Conservation (phyloP, 2,888 invertebrate genomes). For the Dasypolia templi region DNA sequence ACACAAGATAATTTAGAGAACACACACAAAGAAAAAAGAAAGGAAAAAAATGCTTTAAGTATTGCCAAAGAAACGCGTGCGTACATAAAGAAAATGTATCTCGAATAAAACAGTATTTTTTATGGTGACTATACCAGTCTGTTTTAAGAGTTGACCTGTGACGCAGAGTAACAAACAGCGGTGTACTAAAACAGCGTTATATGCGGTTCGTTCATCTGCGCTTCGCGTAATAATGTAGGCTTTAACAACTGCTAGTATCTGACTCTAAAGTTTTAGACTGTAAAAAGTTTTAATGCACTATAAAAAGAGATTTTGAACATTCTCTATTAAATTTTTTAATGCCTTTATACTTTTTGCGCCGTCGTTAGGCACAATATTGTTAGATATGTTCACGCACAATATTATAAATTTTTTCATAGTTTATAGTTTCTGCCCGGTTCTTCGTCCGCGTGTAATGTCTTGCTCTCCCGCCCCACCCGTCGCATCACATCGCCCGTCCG, state of each 20-base stretch:
- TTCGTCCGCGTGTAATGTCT: no score
- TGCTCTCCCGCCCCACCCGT: no score
- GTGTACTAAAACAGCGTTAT: constrained; percentile 22
- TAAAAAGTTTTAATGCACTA: background rate
- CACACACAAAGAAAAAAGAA: background rate
- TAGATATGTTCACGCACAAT: background rate
- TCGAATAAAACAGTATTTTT: background rate
- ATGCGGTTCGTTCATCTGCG: constrained; percentile 30
- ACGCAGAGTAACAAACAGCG: constrained; percentile 26
- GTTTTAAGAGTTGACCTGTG: background rate
- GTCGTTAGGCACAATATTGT: background rate
- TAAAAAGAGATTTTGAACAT: background rate
- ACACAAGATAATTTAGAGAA: background rate
- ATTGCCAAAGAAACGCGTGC: no score
- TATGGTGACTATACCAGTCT: constrained; percentile 2
- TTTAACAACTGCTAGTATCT: constrained; percentile 9
- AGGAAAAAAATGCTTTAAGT: no score
- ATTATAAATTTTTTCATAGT: background rate
- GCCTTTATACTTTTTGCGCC: background rate
- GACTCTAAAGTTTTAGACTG: background rate
- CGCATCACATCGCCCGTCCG: no score
- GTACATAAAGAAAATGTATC: background rate
- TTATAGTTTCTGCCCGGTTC: no score
- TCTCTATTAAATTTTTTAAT: background rate
- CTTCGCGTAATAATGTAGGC: constrained; percentile 20